Evolutionary conservation across 2,888 invertebrate genomes (phyloP).

Genomic region (Salpingus planirostris): DNA sequence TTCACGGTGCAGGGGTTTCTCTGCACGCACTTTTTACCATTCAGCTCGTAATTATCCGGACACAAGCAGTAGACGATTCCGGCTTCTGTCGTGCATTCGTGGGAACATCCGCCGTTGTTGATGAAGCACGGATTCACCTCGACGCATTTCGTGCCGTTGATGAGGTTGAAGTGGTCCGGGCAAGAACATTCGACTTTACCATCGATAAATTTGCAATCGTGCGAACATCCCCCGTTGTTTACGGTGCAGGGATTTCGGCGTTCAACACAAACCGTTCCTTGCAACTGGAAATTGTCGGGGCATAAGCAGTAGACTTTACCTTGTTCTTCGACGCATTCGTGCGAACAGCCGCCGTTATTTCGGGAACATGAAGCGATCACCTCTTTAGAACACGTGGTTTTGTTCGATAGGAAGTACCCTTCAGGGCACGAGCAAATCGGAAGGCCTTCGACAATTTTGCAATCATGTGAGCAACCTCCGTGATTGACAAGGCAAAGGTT

Average conservation of each 20-base stretch:
- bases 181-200: constrained; percentile 47
- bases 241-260: constrained; percentile 28
- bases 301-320: constrained; percentile 41
- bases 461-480: constrained; percentile 56
- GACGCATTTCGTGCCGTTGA: constrained; percentile 31
- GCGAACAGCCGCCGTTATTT: constrained; percentile 36
- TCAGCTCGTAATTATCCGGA: constrained; percentile 36
- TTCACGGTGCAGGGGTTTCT: constrained; percentile 32
- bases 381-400: constrained; percentile 45
- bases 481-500: constrained; percentile 51
- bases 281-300: constrained; percentile 32
- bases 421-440: constrained; percentile 43
- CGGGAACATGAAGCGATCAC: constrained; percentile 32
- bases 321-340: constrained; percentile 25
- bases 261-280: constrained; percentile 29
- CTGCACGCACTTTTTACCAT: constrained; percentile 24
- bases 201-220: constrained; percentile 42
- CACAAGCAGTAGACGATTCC: constrained; percentile 39
- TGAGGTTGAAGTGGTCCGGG: constrained; percentile 33
- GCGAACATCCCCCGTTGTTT: constrained; percentile 50
- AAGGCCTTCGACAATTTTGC: constrained; percentile 41
- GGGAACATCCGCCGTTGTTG: constrained; percentile 52
- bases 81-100: constrained; percentile 41
- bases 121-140: constrained; percentile 31
- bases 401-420: constrained; percentile 26